Conservation (phyloP, 2,888 invertebrate genomes). For the Zonitis immaculata region DNA sequence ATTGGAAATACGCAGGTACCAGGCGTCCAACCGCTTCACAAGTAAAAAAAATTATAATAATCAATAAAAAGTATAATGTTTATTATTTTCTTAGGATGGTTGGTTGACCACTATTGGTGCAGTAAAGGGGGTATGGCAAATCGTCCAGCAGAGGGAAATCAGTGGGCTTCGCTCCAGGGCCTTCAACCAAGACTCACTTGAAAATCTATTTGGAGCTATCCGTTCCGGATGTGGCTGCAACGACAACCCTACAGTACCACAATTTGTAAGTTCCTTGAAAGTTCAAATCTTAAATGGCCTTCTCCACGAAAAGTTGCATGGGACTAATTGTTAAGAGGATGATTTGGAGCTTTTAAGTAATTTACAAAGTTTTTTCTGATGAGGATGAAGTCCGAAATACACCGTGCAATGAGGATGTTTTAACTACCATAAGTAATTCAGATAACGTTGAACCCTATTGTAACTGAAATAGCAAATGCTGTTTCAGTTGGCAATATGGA, state of each 20-base stretch:
- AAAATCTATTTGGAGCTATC: constrained; percentile 5
- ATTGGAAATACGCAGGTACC: not conserved
- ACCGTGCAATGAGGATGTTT: not conserved
- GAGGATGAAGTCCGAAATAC: not conserved
- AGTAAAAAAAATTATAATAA: not conserved
- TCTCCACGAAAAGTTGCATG: not conserved
- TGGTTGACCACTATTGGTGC: constrained; percentile 3
- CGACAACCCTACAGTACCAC: constrained; percentile 11
- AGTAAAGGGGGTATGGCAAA: not conserved
- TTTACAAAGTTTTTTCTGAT: not conserved
- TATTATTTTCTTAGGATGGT: not conserved
- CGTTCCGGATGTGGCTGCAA: constrained; percentile 13
- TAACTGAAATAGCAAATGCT: not conserved
- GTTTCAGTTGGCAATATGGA: not conserved
- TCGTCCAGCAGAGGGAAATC: not conserved
- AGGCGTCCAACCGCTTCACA: not conserved
- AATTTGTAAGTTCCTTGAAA: constrained; percentile 14
- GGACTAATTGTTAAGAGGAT: constrained; percentile 4
- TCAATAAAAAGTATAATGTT: not conserved
- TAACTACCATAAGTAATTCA: not conserved
- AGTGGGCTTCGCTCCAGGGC: not conserved
- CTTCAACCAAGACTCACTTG: not conserved
- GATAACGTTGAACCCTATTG: not conserved
- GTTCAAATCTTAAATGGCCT: constrained; percentile 13
- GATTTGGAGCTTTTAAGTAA: not conserved